Base-by-base conservation (phyloP, 2,113 vertebrate species). In the Callipepla californica region DNA sequence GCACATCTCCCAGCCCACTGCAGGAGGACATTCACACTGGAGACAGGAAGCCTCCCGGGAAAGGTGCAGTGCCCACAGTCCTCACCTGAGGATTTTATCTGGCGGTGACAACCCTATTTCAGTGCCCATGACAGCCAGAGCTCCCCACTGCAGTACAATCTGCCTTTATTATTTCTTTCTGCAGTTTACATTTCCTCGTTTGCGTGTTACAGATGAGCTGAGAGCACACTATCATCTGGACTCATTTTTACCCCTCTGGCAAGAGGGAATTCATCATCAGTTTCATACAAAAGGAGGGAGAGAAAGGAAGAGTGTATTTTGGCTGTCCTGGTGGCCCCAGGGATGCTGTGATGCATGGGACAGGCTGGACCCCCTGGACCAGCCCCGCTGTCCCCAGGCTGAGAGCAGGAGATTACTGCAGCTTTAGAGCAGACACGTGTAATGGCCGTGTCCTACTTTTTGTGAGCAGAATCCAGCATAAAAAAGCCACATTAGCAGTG, bases 401-500 rank as follows among this genome's bases (percentile, higher is more conserved):
- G 59, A 61, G 34, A 61, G 59, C 10, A 59, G 84, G 89, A 70
- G 95, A 93, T 95, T 92, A 94, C 7, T 25, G 91, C 16, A 87
- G 91, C 91, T 91, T 45, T 59, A 90, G 84, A 89, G 89, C 87
- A 81, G 91, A 11, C 93, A 84, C 62, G 87, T 93, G 94, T 74
- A 23, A 20, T 22, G 83, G 80, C 93, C 19, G 84, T 89, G 95
- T 22, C 95, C 95, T 92, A 96, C 65, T 92, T 96, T 94, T 47
- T 34, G 87, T 84, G 77, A 93, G 77, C 83, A 51, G 86, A 86
- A 86, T 83, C 80, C 77, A 74, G 83, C 32, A 12, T 2, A 57
- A 42, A 30, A 34, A 42, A 42, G 7, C 4, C 40, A 15, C 1
- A 1, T 22, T 87, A 45, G 78, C 48, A 61, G 23, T 11, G 67